These are phyloP conservation scores for Clarias macrocephalus DNA, from an alignment of 2,113 vertebrate genomes.

Conservation along the genomic window DNA sequence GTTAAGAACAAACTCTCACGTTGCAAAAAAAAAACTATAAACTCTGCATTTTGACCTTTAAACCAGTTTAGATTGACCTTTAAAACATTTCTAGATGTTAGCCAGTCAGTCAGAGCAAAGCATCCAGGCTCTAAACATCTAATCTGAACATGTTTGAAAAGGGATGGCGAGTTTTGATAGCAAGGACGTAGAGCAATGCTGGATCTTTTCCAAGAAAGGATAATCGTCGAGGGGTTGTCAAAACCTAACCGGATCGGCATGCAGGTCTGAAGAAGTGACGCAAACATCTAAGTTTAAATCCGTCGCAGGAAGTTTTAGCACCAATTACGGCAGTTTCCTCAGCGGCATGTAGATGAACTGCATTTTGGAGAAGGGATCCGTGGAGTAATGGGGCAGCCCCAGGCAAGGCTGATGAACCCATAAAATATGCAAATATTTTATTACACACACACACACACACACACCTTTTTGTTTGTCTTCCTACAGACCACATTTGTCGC, in stretches of 20 bases:
- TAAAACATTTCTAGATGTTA: neutral
- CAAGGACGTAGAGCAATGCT: neutral
- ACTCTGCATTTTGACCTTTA: neutral
- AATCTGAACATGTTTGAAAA: slow-evolving; percentile 25
- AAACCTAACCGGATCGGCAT: slow-evolving; percentile 23
- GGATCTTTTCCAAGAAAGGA: slow-evolving; percentile 24
- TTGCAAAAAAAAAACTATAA: neutral
- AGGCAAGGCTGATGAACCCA: neutral
- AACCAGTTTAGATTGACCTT: neutral
- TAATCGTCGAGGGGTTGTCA: neutral
- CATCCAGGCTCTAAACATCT: neutral
- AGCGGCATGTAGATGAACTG: neutral
- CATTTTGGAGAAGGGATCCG: neutral
- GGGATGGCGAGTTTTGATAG: slow-evolving; percentile 2
- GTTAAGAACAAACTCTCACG: neutral
- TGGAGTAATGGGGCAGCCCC: neutral
- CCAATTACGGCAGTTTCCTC: neutral
- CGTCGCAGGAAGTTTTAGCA: neutral
- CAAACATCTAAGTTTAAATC: slow-evolving; percentile 31
- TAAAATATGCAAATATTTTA: neutral
- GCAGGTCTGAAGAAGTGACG: slow-evolving; percentile 17
- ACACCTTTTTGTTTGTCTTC: neutral
- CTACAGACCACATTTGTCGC: neutral
- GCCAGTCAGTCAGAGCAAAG: neutral
- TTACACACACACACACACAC: neutral